Percentiles rank a stretch among this genome's conserved stretches.
These are phyloP conservation scores for Timema cristinae DNA, from an alignment of 2,888 invertebrate genomes.

Conservation along the genomic window DNA sequence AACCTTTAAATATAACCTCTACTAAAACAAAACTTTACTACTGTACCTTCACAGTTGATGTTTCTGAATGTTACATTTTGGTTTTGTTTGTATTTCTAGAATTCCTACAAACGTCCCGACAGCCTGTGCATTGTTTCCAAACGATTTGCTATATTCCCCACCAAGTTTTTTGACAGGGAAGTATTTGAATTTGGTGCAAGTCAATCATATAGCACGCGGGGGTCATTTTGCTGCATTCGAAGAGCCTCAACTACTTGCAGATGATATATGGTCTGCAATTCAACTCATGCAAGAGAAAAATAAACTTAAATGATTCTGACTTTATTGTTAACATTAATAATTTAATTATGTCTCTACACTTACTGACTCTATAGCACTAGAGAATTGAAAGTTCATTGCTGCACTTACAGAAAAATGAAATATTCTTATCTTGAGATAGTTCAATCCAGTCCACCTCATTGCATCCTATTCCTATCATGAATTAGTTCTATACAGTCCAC, in stretches of 20 bases:
- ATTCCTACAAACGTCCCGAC: conserved; percentile 56
- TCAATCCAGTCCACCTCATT: no score
- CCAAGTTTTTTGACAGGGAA: conserved; percentile 56
- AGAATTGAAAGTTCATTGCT: no score
- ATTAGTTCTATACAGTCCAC: no score
- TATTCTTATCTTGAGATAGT: no score
- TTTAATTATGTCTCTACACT: no score
- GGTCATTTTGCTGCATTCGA: conserved; percentile 88
- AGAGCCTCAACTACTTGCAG: conserved; percentile 63
- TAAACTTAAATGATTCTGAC: no score
- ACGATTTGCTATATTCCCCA: conserved; percentile 60
- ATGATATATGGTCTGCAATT: conserved; percentile 56
- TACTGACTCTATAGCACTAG: no score
- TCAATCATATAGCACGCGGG: conserved; percentile 60
- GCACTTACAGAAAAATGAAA: no score
- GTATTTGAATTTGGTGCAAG: conserved; percentile 64
- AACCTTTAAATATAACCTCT: background rate
- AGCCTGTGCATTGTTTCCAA: conserved; percentile 69
- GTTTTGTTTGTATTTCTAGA: background rate
- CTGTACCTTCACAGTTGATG: background rate
- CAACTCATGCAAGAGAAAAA: background rate
- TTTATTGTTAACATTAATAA: no score
- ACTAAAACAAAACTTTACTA: conserved; percentile 2
- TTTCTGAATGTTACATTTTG: background rate
- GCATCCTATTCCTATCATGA: no score